These are phyloP conservation scores for Pipa parva DNA, from an alignment of 2,113 vertebrate genomes.

Conservation along the genomic window DNA sequence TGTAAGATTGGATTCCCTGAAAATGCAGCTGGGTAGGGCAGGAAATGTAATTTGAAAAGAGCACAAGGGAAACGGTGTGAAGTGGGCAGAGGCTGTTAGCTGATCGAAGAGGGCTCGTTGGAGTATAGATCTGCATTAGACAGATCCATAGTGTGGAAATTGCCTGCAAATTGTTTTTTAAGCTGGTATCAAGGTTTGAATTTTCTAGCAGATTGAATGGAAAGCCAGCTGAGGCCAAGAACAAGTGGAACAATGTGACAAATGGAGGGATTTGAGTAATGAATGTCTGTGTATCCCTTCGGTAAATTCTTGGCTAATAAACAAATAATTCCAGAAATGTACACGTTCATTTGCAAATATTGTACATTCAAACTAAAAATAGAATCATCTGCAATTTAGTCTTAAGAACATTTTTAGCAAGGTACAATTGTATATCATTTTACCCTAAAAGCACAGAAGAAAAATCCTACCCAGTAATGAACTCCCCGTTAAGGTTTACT, in stretches of 20 bases:
- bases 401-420: not conserved
- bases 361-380: not conserved
- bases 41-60: constrained; percentile 6
- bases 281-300: too few species aligned
- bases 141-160: constrained; percentile 3
- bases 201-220: constrained; percentile 3
- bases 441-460: too few species aligned
- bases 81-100: not conserved
- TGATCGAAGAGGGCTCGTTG: constrained; percentile 13
- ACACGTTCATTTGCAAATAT: not conserved
- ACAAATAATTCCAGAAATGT: not conserved
- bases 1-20: not conserved
- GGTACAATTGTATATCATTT: too few species aligned
- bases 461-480: too few species aligned
- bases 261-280: constrained; percentile 1
- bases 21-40: not conserved
- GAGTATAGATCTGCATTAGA: constrained; percentile 6
- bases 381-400: not conserved
- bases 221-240: not conserved
- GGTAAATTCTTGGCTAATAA: too few species aligned
- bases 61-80: not conserved
- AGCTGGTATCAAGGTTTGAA: constrained; percentile 6
- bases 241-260: not conserved
- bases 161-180: constrained; percentile 13
- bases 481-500: too few species aligned